Evolutionary conservation across 37 sponge, comb jelly and placozoan species (phyloP).

Genomic region (Bolinopsis microptera): DNA sequence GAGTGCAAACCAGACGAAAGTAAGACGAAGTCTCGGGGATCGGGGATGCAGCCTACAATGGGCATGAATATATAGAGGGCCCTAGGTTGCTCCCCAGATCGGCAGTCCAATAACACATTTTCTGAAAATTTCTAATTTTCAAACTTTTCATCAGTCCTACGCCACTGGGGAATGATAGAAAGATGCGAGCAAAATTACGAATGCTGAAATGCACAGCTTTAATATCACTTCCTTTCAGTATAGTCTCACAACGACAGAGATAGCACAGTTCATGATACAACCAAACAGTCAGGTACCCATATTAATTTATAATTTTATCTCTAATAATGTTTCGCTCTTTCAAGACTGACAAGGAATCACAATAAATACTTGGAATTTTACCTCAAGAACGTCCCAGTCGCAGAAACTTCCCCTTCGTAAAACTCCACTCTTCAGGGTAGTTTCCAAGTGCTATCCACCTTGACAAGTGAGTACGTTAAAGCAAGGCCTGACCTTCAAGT

Average conservation of each 20-base stretch:
- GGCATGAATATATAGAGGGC: no score
- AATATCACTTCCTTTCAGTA: conserved; percentile 63
- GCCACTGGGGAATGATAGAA: no score
- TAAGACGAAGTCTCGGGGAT: no score
- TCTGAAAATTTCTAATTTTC: no score
- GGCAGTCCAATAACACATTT: no score
- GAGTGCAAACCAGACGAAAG: no score
- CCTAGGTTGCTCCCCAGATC: no score
- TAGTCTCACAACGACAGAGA: background rate
- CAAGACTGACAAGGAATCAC: background rate
- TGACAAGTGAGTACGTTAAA: conserved; percentile 35
- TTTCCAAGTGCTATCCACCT: conserved; percentile 9
- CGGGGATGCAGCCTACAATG: no score
- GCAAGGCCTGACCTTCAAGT: conserved; percentile 1
- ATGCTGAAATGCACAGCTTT: no score
- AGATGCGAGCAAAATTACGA: no score
- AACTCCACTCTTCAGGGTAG: conserved; percentile 9
- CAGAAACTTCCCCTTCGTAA: background rate
- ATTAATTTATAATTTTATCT: background rate
- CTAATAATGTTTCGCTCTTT: background rate
- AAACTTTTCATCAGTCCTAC: no score
- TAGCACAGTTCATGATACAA: conserved; percentile 60
- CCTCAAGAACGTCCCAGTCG: background rate
- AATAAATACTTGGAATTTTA: background rate
- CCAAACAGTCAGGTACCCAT: conserved; percentile 11